phyloP scores from a whole-genome alignment of 2,888 invertebrate species.

The Orchesellides sinensis region DNA sequence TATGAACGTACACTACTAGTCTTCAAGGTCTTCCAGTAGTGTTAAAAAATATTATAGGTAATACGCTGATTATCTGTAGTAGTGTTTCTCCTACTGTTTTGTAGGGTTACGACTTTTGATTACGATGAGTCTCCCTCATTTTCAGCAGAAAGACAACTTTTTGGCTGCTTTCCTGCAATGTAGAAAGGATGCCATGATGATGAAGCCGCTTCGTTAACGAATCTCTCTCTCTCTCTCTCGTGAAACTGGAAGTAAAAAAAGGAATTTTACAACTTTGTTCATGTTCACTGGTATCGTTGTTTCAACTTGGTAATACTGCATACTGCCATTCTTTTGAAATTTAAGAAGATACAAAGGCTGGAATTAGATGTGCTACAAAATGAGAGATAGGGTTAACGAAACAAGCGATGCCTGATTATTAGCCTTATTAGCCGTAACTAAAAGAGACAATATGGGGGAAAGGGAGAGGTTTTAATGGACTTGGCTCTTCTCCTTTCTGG shows the following conservation, averaged over 20 bases:
- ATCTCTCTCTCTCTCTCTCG: constrained; percentile 44
- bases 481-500: constrained; percentile 24
- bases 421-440: constrained; percentile 66
- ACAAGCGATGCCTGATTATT: constrained; percentile 60
- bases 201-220: constrained; percentile 59
- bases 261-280: constrained; percentile 47
- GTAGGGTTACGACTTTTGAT: constrained; percentile 51
- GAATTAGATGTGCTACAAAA: constrained; percentile 40
- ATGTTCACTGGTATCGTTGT: background rate
- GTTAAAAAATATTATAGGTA: constrained; percentile 11
- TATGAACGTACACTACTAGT: no score
- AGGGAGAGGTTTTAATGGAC: constrained; percentile 60
- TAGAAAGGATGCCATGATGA: no score
- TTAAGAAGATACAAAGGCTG: constrained; percentile 37
- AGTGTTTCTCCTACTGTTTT: constrained; percentile 8
- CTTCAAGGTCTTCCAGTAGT: constrained; percentile 54
- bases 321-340: constrained; percentile 51
- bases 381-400: constrained; percentile 62
- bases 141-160: constrained; percentile 57
- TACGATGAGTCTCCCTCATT: constrained; percentile 46
- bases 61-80: constrained; percentile 11
- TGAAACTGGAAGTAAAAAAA: constrained; percentile 57
- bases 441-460: constrained; percentile 66
- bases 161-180: constrained; percentile 41
- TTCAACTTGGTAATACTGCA: no score